These are phyloP conservation scores for Corythornis leucogaster DNA, from an alignment of 2,797 vertebrate genomes.

Conservation along the genomic window DNA sequence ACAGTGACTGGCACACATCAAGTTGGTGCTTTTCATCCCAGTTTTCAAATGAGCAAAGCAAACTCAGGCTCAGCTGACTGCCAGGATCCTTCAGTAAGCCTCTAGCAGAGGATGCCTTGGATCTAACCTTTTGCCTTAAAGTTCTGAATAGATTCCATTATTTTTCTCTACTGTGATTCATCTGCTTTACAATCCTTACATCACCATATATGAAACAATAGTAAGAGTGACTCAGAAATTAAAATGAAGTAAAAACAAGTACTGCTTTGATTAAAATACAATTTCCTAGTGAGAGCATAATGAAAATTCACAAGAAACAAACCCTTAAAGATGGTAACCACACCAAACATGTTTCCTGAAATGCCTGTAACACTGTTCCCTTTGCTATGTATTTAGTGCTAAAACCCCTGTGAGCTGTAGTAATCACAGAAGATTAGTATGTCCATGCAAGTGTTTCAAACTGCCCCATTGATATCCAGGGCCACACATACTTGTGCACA, in stretches of 20 bases:
- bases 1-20: fast-evolving
- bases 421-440: neutral
- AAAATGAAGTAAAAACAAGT: neutral
- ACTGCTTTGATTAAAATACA: neutral
- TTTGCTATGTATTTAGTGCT: neutral
- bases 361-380: neutral
- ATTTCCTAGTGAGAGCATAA: neutral
- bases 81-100: neutral
- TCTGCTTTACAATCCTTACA: neutral
- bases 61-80: neutral
- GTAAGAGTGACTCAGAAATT: neutral
- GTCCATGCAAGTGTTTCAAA: neutral
- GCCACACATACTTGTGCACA: neutral
- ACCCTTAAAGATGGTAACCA: neutral
- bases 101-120: neutral
- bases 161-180: neutral
- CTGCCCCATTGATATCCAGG: neutral
- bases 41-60: neutral
- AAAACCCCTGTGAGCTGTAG: neutral
- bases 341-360: neutral
- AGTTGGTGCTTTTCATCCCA: neutral
- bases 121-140: neutral
- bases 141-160: neutral
- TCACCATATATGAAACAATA: neutral
- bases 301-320: neutral